phyloP scores from a whole-genome alignment of 2,113 vertebrate species.

The Apteryx mantelli region DNA sequence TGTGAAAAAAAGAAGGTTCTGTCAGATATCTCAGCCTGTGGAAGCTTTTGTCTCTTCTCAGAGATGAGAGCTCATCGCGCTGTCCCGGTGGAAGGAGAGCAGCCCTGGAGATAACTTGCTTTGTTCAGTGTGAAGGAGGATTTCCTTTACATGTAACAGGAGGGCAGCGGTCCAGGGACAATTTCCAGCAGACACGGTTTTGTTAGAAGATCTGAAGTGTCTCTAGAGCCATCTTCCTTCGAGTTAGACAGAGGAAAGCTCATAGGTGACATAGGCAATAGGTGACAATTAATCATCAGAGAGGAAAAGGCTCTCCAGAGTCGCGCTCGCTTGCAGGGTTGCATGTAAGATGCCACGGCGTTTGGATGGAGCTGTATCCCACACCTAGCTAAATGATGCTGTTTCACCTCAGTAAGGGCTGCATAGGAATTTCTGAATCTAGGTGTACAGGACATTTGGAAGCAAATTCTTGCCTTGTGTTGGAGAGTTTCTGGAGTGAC shows the following conservation, averaged over 20 bases:
- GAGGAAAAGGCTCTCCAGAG: background rate
- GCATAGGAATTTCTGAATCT: background rate
- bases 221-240: background rate
- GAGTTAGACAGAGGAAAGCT: background rate
- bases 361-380: background rate
- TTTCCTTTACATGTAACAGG: accelerated
- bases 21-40: background rate
- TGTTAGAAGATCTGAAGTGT: background rate
- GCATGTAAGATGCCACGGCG: background rate
- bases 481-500: too few species aligned
- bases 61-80: background rate
- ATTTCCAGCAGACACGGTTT: background rate
- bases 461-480: background rate
- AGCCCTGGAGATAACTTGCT: background rate
- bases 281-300: background rate
- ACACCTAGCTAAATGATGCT: background rate
- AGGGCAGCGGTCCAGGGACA: background rate
- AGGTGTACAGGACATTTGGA: background rate
- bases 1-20: background rate
- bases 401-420: background rate
- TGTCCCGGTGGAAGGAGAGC: background rate
- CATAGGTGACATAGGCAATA: accelerated
- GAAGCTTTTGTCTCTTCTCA: background rate
- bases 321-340: background rate
- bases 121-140: too few species aligned